These are phyloP conservation scores for Palythoa caribaeorum DNA, from an alignment of 92 coral and sea anemone species.

Conservation along the genomic window DNA sequence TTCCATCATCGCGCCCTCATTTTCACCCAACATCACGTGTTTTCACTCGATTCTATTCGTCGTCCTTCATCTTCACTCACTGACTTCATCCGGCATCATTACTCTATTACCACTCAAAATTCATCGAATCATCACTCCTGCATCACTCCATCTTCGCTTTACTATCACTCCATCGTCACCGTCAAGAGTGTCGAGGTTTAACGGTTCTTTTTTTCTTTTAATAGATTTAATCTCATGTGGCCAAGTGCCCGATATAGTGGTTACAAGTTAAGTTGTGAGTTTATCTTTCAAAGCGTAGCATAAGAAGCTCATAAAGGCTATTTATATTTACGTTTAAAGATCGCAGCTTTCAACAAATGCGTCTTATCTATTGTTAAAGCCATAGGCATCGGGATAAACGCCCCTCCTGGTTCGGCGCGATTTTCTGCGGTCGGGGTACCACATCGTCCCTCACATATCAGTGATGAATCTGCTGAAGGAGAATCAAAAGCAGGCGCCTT, in stretches of 20 bases:
- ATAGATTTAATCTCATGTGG: too few species aligned
- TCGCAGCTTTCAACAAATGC: neutral
- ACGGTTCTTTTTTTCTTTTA: too few species aligned
- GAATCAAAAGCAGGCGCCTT: slow-evolving; percentile 37
- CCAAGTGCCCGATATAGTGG: too few species aligned
- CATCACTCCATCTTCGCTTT: neutral
- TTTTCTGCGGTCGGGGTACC: slow-evolving; percentile 32
- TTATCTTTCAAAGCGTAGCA: too few species aligned
- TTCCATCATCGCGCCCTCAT: too few species aligned
- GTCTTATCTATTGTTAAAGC: neutral
- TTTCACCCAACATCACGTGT: too few species aligned
- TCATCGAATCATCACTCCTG: neutral
- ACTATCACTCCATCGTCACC: too few species aligned
- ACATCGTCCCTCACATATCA: neutral
- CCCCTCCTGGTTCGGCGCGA: slow-evolving; percentile 5
- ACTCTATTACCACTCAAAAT: neutral
- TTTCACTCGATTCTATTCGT: too few species aligned
- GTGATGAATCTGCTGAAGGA: neutral
- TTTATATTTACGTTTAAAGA: neutral
- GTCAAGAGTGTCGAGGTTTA: too few species aligned
- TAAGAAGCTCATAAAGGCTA: neutral
- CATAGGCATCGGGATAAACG: neutral
- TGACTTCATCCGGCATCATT: neutral
- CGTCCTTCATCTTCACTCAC: too few species aligned
- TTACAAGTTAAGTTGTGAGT: too few species aligned